Percentiles rank a stretch among this genome's conserved stretches.
Conservation (phyloP, 2,888 invertebrate genomes). For the Pandemis corylana region DNA sequence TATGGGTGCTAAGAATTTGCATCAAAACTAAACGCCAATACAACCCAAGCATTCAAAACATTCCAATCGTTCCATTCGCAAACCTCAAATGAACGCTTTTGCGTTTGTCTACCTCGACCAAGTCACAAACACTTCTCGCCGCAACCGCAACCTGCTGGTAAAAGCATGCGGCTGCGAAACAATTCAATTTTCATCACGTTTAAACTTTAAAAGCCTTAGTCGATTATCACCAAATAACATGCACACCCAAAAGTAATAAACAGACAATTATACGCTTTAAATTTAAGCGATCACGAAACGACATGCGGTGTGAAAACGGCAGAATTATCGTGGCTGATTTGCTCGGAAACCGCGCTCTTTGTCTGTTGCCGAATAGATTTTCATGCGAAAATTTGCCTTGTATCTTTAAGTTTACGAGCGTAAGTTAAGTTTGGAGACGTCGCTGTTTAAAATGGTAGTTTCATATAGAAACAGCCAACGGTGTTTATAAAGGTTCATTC, state of each 20-base stretch:
- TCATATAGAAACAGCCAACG: conserved; percentile 47
- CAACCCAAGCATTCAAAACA: conserved; percentile 16
- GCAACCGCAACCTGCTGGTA: conserved; percentile 50
- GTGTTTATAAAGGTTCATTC: conserved; percentile 52
- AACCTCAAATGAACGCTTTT: conserved; percentile 17
- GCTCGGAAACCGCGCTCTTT: conserved; percentile 23
- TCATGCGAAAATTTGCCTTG: not conserved
- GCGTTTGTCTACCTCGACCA: conserved; percentile 17
- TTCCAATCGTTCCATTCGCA: conserved; percentile 16
- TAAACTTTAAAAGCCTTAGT: conserved; percentile 60
- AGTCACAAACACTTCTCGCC: conserved; percentile 42
- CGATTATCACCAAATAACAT: conserved; percentile 48
- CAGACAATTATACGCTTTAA: conserved; percentile 11
- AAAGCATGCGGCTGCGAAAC: conserved; percentile 53
- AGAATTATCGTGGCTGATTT: conserved; percentile 34
- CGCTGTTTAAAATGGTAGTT: conserved; percentile 3
- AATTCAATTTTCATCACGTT: conserved; percentile 66
- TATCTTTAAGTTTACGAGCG: not conserved
- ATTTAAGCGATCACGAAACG: not conserved
- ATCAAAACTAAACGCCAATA: conserved; percentile 22
- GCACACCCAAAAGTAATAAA: conserved; percentile 23
- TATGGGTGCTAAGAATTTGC: not conserved
- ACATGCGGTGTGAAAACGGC: not conserved
- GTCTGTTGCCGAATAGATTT: conserved; percentile 2
- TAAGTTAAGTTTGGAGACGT: not conserved